Conservation (phyloP, 2,888 invertebrate genomes). For the Ennomos erosarius region DNA sequence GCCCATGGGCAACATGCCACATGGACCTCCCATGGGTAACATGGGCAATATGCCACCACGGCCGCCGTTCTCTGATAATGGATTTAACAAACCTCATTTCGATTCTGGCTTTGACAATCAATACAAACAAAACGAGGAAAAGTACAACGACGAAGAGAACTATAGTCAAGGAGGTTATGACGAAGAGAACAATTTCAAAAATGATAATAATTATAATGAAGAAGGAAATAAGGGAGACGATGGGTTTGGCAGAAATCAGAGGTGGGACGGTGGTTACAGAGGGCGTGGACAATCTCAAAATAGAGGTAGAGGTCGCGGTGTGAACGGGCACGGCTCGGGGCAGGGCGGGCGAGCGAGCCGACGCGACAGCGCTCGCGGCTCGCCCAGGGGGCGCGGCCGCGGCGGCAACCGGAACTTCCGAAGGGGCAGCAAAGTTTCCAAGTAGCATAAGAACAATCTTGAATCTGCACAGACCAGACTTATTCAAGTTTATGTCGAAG, state of each 20-base stretch:
- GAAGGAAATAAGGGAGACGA: constrained; percentile 59
- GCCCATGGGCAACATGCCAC: constrained; percentile 6
- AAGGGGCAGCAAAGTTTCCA: constrained; percentile 72
- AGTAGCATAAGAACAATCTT: constrained; percentile 55
- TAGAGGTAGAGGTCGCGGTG: constrained; percentile 74
- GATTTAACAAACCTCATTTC: constrained; percentile 71
- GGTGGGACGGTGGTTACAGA: constrained; percentile 70
- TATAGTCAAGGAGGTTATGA: constrained; percentile 67
- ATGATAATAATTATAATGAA: constrained; percentile 55
- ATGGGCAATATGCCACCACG: constrained; percentile 51
- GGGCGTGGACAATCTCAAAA: constrained; percentile 52
- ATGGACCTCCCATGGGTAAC: constrained; percentile 17
- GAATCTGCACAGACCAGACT: constrained; percentile 59
- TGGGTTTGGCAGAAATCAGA: constrained; percentile 61
- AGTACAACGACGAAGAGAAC: constrained; percentile 63
- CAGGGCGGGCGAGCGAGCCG: constrained; percentile 60
- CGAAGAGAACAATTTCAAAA: constrained; percentile 53
- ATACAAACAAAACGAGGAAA: constrained; percentile 66
- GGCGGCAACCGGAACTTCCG: constrained; percentile 68
- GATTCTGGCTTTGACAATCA: constrained; percentile 68
- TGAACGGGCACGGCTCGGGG: constrained; percentile 63
- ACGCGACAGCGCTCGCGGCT: constrained; percentile 63
- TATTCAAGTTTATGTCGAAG: constrained; percentile 54
- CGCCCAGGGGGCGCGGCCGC: constrained; percentile 65
- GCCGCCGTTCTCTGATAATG: constrained; percentile 70